A percentile compares a stretch with the other conserved stretches of the same genome.
Conservation (phyloP, 64 coral and sea anemone species). For the Anthopleura sola region DNA sequence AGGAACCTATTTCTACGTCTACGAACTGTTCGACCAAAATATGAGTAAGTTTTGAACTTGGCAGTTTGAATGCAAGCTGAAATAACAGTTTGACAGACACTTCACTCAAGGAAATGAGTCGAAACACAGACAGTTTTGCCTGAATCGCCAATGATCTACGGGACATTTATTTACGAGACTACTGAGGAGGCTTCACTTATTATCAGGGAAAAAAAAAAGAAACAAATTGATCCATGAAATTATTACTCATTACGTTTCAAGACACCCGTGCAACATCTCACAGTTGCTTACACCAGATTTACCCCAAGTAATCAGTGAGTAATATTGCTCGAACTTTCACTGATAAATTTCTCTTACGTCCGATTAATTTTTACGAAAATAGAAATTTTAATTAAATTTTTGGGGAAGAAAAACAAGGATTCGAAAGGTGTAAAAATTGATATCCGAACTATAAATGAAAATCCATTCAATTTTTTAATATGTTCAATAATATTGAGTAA, state of each 20-base stretch:
- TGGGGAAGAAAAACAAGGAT: background rate
- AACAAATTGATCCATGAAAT: background rate
- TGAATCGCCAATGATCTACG: background rate
- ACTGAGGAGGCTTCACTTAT: background rate
- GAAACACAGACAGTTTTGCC: background rate
- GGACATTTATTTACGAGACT: background rate
- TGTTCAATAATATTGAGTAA: background rate
- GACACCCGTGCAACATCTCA: background rate
- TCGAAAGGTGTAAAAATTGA: background rate
- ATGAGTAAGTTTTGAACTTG: background rate
- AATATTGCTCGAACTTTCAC: background rate
- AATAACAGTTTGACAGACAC: background rate
- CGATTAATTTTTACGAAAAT: background rate
- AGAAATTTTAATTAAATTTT: background rate
- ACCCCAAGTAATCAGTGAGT: too few relatives aligned
- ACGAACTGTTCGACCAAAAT: background rate
- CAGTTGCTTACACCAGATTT: background rate
- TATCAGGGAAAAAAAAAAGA: background rate
- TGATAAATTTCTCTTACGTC: background rate
- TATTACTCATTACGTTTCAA: background rate
- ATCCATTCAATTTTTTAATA: background rate
- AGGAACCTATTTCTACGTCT: background rate
- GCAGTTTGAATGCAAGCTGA: conserved; percentile 2
- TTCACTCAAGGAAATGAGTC: background rate
- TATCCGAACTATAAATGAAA: background rate